Evolutionary conservation across 2,888 invertebrate species (phyloP), one percentile per base, ranked within the genome.

Genomic region (Plagodis dolabraria): DNA sequence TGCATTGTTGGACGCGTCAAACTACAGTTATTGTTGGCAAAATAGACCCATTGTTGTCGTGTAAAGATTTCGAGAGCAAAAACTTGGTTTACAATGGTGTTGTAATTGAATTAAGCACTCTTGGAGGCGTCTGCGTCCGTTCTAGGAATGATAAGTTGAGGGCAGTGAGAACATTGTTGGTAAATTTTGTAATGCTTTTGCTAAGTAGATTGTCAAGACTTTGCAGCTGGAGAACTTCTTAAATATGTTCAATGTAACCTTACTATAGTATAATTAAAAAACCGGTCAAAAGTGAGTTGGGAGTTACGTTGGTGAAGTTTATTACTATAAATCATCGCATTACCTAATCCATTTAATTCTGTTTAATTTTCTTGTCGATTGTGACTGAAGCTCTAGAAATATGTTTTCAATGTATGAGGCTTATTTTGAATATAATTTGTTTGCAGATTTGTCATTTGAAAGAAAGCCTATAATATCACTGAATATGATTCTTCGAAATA

Each of bases 1-100:
- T 56, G 56, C 47, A 67, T 67, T 83, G 71, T 75, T 71, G 53
- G 70, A 72, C 71, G 60, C 77, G 67, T 67, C 70, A 65, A 75
- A 82, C 79, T 82, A 89, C 88, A 86, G 90, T 90, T 89, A 91
- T 87, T 92, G 89, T 92, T 91, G 90, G 80, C 88, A 86, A 91
- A 92, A 92, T 90, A 90, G 82, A 75, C 68, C 76, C 71, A 83
- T 89, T 91, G 87, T 88, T 78, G 74, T 64, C 60, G 70, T 77
- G 75, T 80, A 72, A 82, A 79, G 75, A 75, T 57, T 69, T 77
- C 74, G 70, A 72, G 74, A 71, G 86, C 83, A 90, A 87, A 91
- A 89, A 88, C 79, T 76, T 59, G 59, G 57, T 53, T 65, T 64
- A 88, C 87, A 91, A 88, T 85, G 64, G 76, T 49, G 60, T 64